These are phyloP conservation scores for Aptenodytes patagonicus DNA, from an alignment of 2,113 vertebrate species.

Conservation along the genomic window DNA sequence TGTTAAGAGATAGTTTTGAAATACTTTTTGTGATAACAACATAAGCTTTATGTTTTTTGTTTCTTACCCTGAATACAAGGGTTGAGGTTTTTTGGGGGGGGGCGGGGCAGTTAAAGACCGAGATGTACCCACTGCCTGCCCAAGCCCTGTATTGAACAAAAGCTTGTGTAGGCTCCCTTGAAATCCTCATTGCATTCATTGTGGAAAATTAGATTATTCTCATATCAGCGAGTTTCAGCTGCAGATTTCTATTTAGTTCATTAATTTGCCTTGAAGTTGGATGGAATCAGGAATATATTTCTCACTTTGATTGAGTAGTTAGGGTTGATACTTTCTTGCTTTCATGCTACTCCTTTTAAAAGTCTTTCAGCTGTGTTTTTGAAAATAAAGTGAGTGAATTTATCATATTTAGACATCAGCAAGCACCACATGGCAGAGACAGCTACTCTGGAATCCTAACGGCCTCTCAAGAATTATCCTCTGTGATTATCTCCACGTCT, in stretches of 20 bases:
- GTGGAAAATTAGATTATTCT: conserved; percentile 60
- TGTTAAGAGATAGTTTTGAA: not conserved
- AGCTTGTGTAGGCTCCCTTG: not conserved
- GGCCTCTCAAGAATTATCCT: conserved; percentile 59
- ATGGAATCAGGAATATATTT: conserved; percentile 57
- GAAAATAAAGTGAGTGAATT: conserved; percentile 59
- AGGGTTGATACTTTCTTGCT: conserved; percentile 17
- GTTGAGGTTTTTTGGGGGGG: fast-evolving
- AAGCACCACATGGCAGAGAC: conserved; percentile 52
- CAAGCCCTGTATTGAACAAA: not conserved
- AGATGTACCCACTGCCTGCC: not conserved
- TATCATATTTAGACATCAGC: conserved; percentile 56
- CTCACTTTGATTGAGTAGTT: conserved; percentile 65
- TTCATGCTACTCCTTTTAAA: conserved; percentile 42
- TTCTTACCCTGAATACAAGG: not conserved
- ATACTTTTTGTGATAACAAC: not conserved
- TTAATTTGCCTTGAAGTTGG: conserved; percentile 62
- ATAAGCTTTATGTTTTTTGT: not conserved
- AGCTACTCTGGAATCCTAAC: conserved; percentile 54
- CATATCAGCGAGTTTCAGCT: conserved; percentile 49
- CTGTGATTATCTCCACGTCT: conserved; percentile 61
- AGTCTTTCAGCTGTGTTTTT: conserved; percentile 59
- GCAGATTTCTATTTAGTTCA: conserved; percentile 54
- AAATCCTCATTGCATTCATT: conserved; percentile 36
- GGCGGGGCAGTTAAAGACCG: fast-evolving